Base-by-base conservation (phyloP, 2,113 vertebrate species). In the Hippocampus mohnikei region DNA sequence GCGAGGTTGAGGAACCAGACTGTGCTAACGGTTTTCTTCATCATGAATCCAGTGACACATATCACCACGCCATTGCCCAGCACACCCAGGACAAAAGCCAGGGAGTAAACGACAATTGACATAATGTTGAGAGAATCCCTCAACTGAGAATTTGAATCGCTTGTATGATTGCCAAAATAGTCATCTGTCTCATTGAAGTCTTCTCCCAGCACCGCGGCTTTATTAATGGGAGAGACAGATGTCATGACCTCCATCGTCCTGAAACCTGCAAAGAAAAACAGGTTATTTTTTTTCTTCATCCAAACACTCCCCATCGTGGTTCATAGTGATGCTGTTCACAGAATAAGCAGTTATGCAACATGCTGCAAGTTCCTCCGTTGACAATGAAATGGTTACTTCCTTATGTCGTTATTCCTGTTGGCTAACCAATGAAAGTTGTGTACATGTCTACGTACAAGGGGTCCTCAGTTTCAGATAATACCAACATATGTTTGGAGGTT, bases 41-140 rank as follows among this genome's bases (percentile, higher is more conserved):
- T 95, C 71, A 89, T 90, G 84, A 94, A 95, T 8, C 94, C 94
- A 0, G 88, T 88, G 68, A 96, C 93, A 94, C 94, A 95, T 81
- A 96, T 94, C 40, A 95, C 94, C 58, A 95, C 84, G 66, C 94
- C 94, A 1, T 96, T 96, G 1, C 95, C 94, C 0, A 91, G 73
- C 13, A 93, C 81, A 1, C 95, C 93, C 0, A 96, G 82, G 20
- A 95, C 76, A 70, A 93, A 95, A 25, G 93, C 90, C 69, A 95
- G 60, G 29, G 81, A 89, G 73, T 92, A 89, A 41, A 95, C 76
- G 0, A 94, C 84, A 6, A 87, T 83, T 16, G 88, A 92, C 82
- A 91, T 88, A 23, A 85, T 69, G n/a, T 91, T 81, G 0, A 85
- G 89, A 3, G 88, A 90, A 61, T 81, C 68, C 2, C 60, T 75